A percentile compares a stretch with the other conserved stretches of the same genome.
Evolutionary conservation across 2,113 vertebrate species (phyloP).

Genomic region (Eidolon helvum): DNA sequence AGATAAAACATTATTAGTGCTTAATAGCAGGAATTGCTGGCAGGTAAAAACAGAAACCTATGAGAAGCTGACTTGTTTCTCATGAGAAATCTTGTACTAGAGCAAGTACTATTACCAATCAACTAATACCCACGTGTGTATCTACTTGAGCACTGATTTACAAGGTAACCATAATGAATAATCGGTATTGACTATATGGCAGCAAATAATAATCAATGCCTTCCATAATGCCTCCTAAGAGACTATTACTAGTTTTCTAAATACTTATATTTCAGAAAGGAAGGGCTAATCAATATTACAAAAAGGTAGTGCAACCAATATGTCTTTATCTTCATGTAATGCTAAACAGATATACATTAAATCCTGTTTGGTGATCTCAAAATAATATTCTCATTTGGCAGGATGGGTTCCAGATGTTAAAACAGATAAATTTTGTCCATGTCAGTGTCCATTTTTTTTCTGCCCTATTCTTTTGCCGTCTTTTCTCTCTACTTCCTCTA

Average conservation of each 20-base stretch:
- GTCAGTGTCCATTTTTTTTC: not conserved
- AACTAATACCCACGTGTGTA: not conserved
- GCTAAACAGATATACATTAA: not conserved
- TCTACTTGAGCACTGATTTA: constrained; percentile 29
- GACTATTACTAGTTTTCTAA: constrained; percentile 39
- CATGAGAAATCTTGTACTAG: not conserved
- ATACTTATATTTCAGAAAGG: constrained; percentile 47
- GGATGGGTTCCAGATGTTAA: not conserved
- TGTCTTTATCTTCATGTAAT: constrained; percentile 55
- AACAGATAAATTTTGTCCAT: not conserved
- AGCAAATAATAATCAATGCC: constrained; percentile 63
- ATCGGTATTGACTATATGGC: not conserved
- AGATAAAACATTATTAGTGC: not conserved
- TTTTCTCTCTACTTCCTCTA: not conserved
- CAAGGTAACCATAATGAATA: constrained; percentile 57
- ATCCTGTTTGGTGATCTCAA: constrained; percentile 27
- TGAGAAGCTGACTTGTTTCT: constrained; percentile 41
- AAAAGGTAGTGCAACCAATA: not conserved
- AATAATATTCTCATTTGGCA: not conserved
- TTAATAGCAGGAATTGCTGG: not conserved
- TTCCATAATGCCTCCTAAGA: constrained; percentile 50
- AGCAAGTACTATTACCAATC: constrained; percentile 18
- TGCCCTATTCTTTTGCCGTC: not conserved
- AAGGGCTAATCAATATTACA: constrained; percentile 40
- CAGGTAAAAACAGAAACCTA: not conserved